Base-by-base conservation (phyloP, 2,797 vertebrate genomes). In the Anableps anableps region DNA sequence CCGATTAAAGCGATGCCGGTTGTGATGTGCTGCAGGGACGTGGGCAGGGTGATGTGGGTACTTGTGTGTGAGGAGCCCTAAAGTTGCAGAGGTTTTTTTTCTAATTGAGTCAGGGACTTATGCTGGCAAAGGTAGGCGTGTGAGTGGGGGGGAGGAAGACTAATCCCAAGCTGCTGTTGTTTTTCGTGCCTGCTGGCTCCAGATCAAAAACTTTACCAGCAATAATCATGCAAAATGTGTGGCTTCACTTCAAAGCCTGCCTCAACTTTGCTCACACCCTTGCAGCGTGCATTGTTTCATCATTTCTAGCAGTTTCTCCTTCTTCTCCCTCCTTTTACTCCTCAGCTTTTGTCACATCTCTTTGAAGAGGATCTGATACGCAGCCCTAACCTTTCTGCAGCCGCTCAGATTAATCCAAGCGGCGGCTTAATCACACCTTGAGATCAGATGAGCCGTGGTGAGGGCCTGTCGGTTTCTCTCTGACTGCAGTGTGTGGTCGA, bases 101-200 rank as follows among this genome's bases (percentile, higher is more conserved):
- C 90, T 95, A 93, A 95, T 95, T 92, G 94, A 94, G 91, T 94
- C 93, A 94, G 94, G 93, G 93, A 94, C 94, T 95, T 94, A 92
- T 94, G 91, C 88, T 89, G 89, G 91, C 85, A 85, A 72, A 88
- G 93, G 95, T 95, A 87, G 94, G 94, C 83, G 93, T 93, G 85
- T 86, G 91, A 90, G 95, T 94, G 78, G 82, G 82, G 80, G 92
- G 92, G 88, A 92, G 92, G 89, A 16, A 82, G 91, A 85, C 90
- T 93, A 93, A 94, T 95, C 95, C 94, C 94, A 86, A 87, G 94
- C 91, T 94, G 93, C 93, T 93, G 93, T 92, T 93, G 91, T 93
- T 95, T 91, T 92, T 93, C 88, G 71, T 93, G 93, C 93, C 93
- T 93, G 91, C 94, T 94, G 94, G 94, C 92, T 92, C 16, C 5